Evolutionary conservation across 2,797 vertebrate species (phyloP).

Genomic region (Darevskia mixta): DNA sequence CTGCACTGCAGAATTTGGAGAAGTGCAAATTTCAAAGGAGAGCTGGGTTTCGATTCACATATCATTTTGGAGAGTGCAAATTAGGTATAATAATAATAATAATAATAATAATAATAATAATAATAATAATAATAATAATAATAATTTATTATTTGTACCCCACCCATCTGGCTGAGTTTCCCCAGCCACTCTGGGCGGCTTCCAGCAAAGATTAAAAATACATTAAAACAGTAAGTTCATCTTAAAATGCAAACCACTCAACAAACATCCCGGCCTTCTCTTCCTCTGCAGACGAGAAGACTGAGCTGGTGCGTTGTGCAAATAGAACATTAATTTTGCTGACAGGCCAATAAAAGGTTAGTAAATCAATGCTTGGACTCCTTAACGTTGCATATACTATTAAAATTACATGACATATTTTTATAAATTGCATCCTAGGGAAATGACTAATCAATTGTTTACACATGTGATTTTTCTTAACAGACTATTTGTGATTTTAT

Average conservation of each 20-base stretch:
- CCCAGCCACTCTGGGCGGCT: too few species aligned
- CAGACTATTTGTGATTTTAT: constrained; percentile 18
- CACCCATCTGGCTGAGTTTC: too few species aligned
- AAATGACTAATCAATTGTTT: constrained; percentile 53
- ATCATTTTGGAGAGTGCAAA: too few species aligned
- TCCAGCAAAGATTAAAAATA: too few species aligned
- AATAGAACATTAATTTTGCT: constrained; percentile 76
- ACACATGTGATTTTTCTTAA: constrained; percentile 28
- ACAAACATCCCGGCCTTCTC: constrained; percentile 28
- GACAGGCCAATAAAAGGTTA: constrained; percentile 76
- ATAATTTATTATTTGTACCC: too few species aligned
- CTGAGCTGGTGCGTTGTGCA: constrained; percentile 55
- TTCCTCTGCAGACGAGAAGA: constrained; percentile 52
- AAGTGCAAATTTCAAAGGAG: too few species aligned
- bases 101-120: too few species aligned
- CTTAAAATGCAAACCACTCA: constrained; percentile 34
- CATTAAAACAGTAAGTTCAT: too few species aligned
- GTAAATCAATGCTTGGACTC: constrained; percentile 72
- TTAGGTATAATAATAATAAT: too few species aligned
- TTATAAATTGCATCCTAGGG: constrained; percentile 71
- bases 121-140: too few species aligned
- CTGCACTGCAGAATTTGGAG: too few species aligned
- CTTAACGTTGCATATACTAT: constrained; percentile 69
- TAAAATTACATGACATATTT: constrained; percentile 75
- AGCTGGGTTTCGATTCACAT: too few species aligned